Evolutionary conservation across 2,888 invertebrate genomes (phyloP), one percentile per base, ranked within the genome.

Genomic region (Euzetes globulus): DNA sequence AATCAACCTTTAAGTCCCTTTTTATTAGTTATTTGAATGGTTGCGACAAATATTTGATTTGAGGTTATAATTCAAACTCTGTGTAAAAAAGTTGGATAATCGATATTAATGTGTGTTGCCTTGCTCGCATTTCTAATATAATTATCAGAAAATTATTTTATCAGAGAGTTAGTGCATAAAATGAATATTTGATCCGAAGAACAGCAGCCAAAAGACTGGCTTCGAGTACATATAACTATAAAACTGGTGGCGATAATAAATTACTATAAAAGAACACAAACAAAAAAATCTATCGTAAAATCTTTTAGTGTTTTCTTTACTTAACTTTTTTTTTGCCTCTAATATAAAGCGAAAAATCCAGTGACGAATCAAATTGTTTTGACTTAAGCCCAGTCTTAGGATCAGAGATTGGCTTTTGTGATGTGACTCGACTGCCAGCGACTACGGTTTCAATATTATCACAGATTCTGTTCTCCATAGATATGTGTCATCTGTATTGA

Each of bases 401-500:
- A 55, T 25, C 55, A 55, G 25, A 55, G 25, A 55, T 19, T 7
- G 6, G 25, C 9, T 2, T 55, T 25, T 55, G 22, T 55, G 6
- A 15, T 47, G 47, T 11, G 47, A 47, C 47, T 52, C n/a, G 7
- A 55, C 25, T 19, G 15, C 25, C 55, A 55, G 9, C 55, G n/a
- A n/a, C n/a, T 25, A 25, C 25, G 55, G 55, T 55, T 25, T 55
- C 55, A 11, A 55, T 55, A 55, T 55, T 25, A 55, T 55, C 55
- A 55, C 55, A 55, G 55, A 4, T 55, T 55, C 15, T 52, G 19
- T 52, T n/a, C n/a, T 7, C 11, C 25, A 19, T 33, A 19, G 33
- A 63, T 63, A 19, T 63, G 37, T 63, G 63, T 63, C 63, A 63
- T 63, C 63, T 63, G 63, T 37, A 63, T 19, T 55, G 55, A 37